Evolutionary conservation across 2,113 vertebrate species (phyloP).

Genomic region (Sebastes fasciatus): DNA sequence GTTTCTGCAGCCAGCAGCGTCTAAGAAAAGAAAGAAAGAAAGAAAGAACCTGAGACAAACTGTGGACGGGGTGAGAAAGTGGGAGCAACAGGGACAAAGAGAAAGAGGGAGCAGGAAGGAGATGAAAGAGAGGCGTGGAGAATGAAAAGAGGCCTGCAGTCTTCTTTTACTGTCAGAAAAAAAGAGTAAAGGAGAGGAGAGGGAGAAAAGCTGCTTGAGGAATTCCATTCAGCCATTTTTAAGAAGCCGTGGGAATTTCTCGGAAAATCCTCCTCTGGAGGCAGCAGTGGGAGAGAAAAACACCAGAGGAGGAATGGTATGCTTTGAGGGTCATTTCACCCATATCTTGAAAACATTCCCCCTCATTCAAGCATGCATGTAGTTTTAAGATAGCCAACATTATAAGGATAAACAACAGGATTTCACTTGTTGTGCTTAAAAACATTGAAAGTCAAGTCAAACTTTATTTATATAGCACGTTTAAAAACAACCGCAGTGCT

Average conservation of each 20-base stretch:
- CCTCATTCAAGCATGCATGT: background rate
- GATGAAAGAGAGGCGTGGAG: constrained; percentile 53
- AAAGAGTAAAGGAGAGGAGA: background rate
- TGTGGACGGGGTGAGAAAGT: background rate
- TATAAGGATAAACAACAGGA: background rate
- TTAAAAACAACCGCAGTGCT: background rate
- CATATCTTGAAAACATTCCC: background rate
- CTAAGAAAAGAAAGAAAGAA: background rate
- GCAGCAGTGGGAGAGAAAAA: background rate
- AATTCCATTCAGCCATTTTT: constrained; percentile 69
- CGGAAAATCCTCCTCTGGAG: constrained; percentile 20
- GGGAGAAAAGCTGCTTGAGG: constrained; percentile 52
- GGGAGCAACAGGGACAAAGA: background rate
- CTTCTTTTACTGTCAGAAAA: constrained; percentile 29
- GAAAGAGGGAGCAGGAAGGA: constrained; percentile 12
- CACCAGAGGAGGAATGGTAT: constrained; percentile 17
- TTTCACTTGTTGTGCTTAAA: background rate
- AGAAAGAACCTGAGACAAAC: background rate
- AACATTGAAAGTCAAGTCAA: background rate
- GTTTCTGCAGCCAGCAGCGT: background rate
- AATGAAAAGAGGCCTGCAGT: constrained; percentile 37
- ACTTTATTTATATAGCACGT: too few relatives aligned
- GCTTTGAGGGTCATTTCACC: constrained; percentile 15
- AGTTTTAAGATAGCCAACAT: background rate
- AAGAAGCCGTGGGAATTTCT: constrained; percentile 60